Evolutionary conservation across 2,888 invertebrate genomes (phyloP).

Genomic region (Linyphia triangularis): DNA sequence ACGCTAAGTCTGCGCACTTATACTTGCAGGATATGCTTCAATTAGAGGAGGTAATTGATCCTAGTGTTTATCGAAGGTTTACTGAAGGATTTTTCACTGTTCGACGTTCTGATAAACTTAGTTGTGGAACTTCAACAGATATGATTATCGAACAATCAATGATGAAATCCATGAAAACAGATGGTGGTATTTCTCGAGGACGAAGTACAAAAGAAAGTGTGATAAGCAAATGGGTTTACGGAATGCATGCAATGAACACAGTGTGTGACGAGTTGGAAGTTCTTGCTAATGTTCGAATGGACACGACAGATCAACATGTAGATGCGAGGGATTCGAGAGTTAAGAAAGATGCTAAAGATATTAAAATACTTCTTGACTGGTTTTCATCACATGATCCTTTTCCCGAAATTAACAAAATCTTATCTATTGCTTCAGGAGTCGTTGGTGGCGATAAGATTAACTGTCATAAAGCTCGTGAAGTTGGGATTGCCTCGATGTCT

Average conservation of each 20-base stretch:
- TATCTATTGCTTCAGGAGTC: constrained; percentile 25
- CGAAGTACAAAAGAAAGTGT: background rate
- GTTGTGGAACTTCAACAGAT: constrained; percentile 20
- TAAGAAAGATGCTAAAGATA: background rate
- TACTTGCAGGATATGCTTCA: constrained; percentile 19
- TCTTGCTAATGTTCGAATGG: background rate
- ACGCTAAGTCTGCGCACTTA: constrained; percentile 24
- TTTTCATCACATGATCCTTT: constrained; percentile 28
- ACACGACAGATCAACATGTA: constrained; percentile 21
- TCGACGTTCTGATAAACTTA: constrained; percentile 12
- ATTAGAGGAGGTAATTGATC: background rate
- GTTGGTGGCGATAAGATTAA: constrained; percentile 41
- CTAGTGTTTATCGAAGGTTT: background rate
- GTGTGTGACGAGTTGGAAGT: constrained; percentile 23
- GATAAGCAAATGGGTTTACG: background rate
- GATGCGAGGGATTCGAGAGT: constrained; percentile 8
- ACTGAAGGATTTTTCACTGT: background rate
- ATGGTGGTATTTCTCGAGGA: constrained; percentile 16
- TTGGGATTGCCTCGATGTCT: background rate
- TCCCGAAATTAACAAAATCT: background rate
- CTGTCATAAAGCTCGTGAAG: constrained; percentile 16
- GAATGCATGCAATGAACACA: background rate
- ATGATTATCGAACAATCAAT: constrained; percentile 21
- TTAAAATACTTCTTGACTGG: constrained; percentile 15
- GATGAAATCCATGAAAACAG: constrained; percentile 26